phyloP scores from a whole-genome alignment of 2,888 invertebrate genomes.

The Neocrepidodera transversa region DNA sequence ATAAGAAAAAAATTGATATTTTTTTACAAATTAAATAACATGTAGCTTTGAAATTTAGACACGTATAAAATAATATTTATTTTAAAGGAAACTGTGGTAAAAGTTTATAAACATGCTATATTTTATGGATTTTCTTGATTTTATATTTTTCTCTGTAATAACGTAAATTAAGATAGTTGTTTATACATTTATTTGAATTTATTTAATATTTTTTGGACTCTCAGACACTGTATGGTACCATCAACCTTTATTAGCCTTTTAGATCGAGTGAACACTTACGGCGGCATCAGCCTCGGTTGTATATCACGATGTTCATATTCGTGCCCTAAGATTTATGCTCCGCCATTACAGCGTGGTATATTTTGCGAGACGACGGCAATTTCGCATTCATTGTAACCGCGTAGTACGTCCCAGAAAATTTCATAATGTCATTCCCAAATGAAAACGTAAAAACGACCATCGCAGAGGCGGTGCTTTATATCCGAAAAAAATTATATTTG shows the following conservation, averaged over 20 bases:
- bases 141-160: too few relatives aligned
- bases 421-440: constrained; percentile 36
- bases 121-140: too few relatives aligned
- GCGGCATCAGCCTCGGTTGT: constrained; percentile 42
- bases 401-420: constrained; percentile 44
- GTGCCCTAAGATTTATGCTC: constrained; percentile 49
- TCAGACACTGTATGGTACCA: not conserved
- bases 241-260: constrained; percentile 3
- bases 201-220: too few relatives aligned
- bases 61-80: too few relatives aligned
- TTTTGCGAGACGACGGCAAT: constrained; percentile 49
- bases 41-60: too few relatives aligned
- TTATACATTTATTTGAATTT: too few relatives aligned
- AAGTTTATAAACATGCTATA: too few relatives aligned
- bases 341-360: constrained; percentile 51
- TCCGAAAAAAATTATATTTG: too few relatives aligned
- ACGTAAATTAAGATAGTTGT: too few relatives aligned
- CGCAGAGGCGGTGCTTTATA: not conserved
- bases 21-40: too few relatives aligned
- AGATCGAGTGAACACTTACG: constrained; percentile 22
- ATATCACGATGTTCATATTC: constrained; percentile 54
- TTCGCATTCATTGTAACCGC: constrained; percentile 52
- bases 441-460: constrained; percentile 1
- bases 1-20: too few relatives aligned
- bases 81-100: too few relatives aligned